Base-by-base conservation (phyloP, 2,113 vertebrate genomes). In the Tachuris rubrigastra region DNA sequence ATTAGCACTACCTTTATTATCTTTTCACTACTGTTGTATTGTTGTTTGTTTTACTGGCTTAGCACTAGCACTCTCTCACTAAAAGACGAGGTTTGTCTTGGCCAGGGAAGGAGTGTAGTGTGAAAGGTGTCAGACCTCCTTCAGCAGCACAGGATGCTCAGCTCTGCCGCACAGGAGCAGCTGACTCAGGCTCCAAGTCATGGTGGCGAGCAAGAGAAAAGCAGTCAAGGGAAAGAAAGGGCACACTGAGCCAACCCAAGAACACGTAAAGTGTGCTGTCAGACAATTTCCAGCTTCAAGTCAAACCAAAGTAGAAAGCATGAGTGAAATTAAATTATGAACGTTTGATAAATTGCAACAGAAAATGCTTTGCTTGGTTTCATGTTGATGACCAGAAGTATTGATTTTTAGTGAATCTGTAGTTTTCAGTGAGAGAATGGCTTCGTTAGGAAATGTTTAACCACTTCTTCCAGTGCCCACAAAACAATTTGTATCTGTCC, bases 381-480 rank as follows among this genome's bases (percentile, higher is more conserved):
- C 49, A 19, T 63, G 77, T 74, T 88, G 92, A 66, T 15, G 14
- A 76, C 74, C 41, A 62, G 28, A 85, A 87, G 17, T 35, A 89
- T 79, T 0, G 1, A 78, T 69, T 90, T 95, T n/a, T 30, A 79
- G 94, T 49, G 28, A 71, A 44, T 93, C 78, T 79, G 85, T 87
- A 69, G 41, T 88, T 93, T 92, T 60, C 88, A 53, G 49, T 53
- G 72, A 68, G 60, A 82, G 52, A 90, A 73, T 25, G 41, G 22
- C 71, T 91, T 72, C 72, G 62, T 90, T 90, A 65, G 88, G 86
- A 83, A 92, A 85, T 53, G 33, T 87, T 93, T 91, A 84, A 91
- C 71, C 22, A 23, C 27, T 84, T 94, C 90, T 60, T 89, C 41
- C 78, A 91, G 84, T 37, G 49, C 35, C 65, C 14, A 3, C 41